A percentile compares a stretch with the other conserved stretches of the same genome.
Conservation (phyloP, 1,140 invertebrate genomes). For the honey bee (Apis mellifera) region Amel_HAv3.1 CM009932.2:11914501-11915000, state of each 20-base stretch:
- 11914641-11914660: conserved; percentile 20
- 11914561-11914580: conserved; percentile 68
- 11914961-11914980: conserved; percentile 8
- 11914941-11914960: conserved; percentile 14
- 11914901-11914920: not conserved
- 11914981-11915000: conserved; percentile 36
- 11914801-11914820: not conserved
- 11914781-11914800: no score
- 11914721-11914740: not conserved
- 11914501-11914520: not conserved
- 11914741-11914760: no score
- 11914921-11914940: not conserved
- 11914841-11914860: not conserved
- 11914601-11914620: conserved; percentile 58
- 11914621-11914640: conserved; percentile 67
- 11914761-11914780: no score
- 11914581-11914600: conserved; percentile 53
- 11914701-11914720: not conserved
- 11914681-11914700: conserved; percentile 7
- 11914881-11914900: not conserved
- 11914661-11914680: conserved; percentile 11
- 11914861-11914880: not conserved
- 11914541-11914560: conserved; percentile 1
- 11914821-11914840: not conserved
- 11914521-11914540: no score